These are phyloP conservation scores for Callorhinus ursinus DNA, from an alignment of 2,113 vertebrate genomes.

Conservation along the genomic window DNA sequence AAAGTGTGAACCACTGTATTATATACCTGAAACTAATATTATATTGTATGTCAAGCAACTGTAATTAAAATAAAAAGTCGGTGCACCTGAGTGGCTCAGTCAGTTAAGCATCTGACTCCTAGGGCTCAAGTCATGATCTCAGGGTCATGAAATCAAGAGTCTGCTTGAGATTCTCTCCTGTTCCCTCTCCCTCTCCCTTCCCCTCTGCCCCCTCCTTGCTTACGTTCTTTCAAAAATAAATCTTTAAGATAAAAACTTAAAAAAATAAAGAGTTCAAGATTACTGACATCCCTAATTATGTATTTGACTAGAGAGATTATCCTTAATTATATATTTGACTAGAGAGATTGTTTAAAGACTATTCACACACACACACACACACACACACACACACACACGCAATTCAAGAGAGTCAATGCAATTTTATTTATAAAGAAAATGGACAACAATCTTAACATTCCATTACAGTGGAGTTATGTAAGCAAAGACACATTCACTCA, in stretches of 20 bases:
- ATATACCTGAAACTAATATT: neutral
- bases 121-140: no score
- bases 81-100: neutral
- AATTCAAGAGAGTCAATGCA: neutral
- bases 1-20: neutral
- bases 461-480: neutral
- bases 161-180: no score
- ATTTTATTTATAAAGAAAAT: conserved; percentile 15
- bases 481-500: neutral
- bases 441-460: neutral
- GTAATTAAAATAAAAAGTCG: neutral
- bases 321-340: neutral
- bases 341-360: neutral
- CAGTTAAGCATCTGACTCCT: neutral
- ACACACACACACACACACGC: neutral
- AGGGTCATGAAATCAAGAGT: no score
- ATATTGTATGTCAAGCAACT: neutral
- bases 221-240: no score
- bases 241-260: no score
- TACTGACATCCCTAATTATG: neutral
- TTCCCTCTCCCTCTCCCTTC: no score
- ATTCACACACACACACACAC: neutral
- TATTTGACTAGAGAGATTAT: neutral
- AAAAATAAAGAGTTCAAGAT: neutral
- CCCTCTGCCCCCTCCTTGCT: no score